Base-by-base conservation (phyloP, 2,888 invertebrate species). In the Zelleria hepariella region DNA sequence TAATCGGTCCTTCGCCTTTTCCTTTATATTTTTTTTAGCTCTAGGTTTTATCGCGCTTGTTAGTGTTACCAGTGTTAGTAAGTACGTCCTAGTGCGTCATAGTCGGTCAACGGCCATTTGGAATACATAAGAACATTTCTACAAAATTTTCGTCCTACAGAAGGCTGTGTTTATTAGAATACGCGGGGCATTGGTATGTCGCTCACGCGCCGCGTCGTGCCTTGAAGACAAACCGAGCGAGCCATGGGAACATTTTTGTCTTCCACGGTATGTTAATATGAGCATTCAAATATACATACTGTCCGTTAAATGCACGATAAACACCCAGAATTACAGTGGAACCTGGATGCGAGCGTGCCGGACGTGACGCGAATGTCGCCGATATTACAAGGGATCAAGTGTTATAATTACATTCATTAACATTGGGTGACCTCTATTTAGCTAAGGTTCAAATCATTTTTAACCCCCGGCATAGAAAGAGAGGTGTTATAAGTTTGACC, bases 271-370 rank as follows among this genome's bases (percentile, higher is more conserved):
- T 87, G 88, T 86, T 88, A 88, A 88, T 88, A 88, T 83, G 83
- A 86, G 80, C 83, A 87, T 88, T 88, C 88, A 87, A 88, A 88
- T 88, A 88, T 88, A 88, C 88, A 88, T 86, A 84, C 81, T 78
- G 86, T 85, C 86, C 88, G 88, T 87, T 88, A 88, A 88, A 88
- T 82, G 88, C 87, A 86, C 88, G 87, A 88, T 88, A 88, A 88
- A 88, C 87, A 83, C 86, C 84, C 87, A 87, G 88, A 88, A 87
- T 88, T 88, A 88, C 86, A 86, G 87, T 77, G 88, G 88, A 88
- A 84, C 83, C 76, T 80, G 80, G 82, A 86, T 78, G 83, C 75
- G 80, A 75, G 75, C 86, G 86, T 83, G 82, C 75, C 74, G 66
- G 65, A 83, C 88, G 88, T 87, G 88, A 77, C 75, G 72, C 68